phyloP scores from a whole-genome alignment of 1,140 invertebrate species.

The Phocides pigmalion region DNA sequence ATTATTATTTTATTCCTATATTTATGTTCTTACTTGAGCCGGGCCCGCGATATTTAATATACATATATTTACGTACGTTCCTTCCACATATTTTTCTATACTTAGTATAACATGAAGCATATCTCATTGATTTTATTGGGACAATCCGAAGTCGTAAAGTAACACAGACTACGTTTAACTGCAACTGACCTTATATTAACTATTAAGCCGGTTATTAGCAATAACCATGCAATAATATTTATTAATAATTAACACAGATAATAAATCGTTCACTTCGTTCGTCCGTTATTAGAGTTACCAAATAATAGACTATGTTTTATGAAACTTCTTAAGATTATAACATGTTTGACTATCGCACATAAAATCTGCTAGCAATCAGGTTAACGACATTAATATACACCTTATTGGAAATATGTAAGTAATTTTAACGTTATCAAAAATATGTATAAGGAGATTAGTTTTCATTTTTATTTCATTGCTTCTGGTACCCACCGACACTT shows the following conservation, averaged over 20 bases:
- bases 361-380: conserved; percentile 35
- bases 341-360: conserved; percentile 3
- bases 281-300: conserved; percentile 1
- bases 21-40: too few species aligned
- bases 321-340: conserved; percentile 11
- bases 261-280: conserved; percentile 3
- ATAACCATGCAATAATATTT: conserved; percentile 15
- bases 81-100: background rate
- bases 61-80: background rate
- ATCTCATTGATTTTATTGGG: conserved; percentile 1
- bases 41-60: too few species aligned
- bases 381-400: conserved; percentile 33
- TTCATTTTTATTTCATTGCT: conserved; percentile 10
- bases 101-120: background rate
- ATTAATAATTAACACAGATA: conserved; percentile 9
- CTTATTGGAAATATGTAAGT: background rate
- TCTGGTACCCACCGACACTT: background rate
- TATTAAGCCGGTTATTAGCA: background rate
- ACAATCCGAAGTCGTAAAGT: background rate
- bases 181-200: conserved; percentile 11
- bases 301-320: conserved; percentile 19
- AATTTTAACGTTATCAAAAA: background rate
- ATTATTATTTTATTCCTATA: too few species aligned
- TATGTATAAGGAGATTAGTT: conserved; percentile 27
- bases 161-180: background rate